phyloP scores from a whole-genome alignment of 2,888 invertebrate genomes.

The Macrosiphum euphorbiae region DNA sequence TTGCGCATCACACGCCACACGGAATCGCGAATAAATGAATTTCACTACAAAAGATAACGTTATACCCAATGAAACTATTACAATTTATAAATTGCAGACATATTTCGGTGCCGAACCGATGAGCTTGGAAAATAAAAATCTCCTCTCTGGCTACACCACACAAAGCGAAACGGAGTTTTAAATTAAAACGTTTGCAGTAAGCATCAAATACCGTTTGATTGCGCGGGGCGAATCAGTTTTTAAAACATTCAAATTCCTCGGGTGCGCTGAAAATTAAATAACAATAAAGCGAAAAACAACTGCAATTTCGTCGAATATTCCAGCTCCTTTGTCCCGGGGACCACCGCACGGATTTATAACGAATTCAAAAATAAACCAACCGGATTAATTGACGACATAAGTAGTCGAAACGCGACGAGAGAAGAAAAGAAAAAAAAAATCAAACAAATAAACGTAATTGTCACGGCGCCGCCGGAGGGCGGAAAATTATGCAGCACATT shows the following conservation, averaged over 20 bases:
- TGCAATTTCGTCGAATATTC: slow-evolving; percentile 26
- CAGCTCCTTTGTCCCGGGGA: slow-evolving; percentile 10
- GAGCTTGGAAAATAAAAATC: neutral
- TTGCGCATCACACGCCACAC: neutral
- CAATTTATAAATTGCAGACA: neutral
- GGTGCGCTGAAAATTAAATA: slow-evolving; percentile 51
- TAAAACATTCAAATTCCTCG: slow-evolving; percentile 43
- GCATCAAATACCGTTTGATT: slow-evolving; percentile 23
- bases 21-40: neutral
- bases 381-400: slow-evolving; percentile 47
- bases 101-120: neutral
- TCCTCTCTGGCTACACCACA: neutral
- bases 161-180: neutral
- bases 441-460: slow-evolving; percentile 3
- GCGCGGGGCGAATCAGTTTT: slow-evolving; percentile 33
- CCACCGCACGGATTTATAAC: neutral
- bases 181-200: slow-evolving; percentile 49
- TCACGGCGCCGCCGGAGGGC: neutral
- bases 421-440: neutral
- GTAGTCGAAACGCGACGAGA: neutral
- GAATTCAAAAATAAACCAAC: slow-evolving; percentile 47
- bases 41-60: neutral
- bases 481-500: neutral
- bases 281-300: slow-evolving; percentile 44
- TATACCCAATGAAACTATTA: neutral